Conservation (phyloP, 2,113 vertebrate species). For the Apeltes quadracus region DNA sequence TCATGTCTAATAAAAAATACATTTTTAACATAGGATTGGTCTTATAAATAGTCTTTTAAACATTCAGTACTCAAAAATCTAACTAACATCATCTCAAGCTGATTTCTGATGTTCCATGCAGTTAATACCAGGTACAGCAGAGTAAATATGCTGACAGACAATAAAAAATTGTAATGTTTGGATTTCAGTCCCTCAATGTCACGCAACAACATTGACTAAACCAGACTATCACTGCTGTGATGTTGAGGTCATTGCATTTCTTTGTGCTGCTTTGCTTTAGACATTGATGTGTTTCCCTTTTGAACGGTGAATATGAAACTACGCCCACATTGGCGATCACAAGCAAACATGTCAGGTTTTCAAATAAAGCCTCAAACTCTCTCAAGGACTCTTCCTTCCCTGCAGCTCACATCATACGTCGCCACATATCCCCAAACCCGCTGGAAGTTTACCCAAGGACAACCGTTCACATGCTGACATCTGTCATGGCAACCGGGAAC, state of each 20-base stretch:
- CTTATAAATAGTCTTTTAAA: not conserved
- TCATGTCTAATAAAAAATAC: not conserved
- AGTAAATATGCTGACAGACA: not conserved
- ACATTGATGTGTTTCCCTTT: not conserved
- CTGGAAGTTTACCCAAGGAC: constrained; percentile 64
- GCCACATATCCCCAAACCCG: constrained; percentile 38
- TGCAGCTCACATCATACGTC: constrained; percentile 56
- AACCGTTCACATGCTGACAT: constrained; percentile 59
- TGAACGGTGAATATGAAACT: constrained; percentile 7
- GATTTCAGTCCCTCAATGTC: not conserved
- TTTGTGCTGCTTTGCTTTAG: not conserved
- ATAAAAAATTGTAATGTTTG: not conserved
- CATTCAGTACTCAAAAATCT: not conserved
- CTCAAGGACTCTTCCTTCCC: constrained; percentile 60
- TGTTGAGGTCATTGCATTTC: not conserved
- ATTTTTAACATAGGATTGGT: not conserved
- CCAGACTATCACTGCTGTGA: not conserved
- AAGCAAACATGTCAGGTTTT: constrained; percentile 39
- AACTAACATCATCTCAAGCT: not conserved
- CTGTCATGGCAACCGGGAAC: constrained; percentile 50
- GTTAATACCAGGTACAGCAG: not conserved
- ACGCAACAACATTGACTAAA: not conserved
- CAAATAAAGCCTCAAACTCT: constrained; percentile 25
- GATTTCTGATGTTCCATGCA: not conserved
- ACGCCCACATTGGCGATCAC: constrained; percentile 15